These are phyloP conservation scores for Crioceris asparagi DNA, from an alignment of 2,888 invertebrate species.

Conservation along the genomic window DNA sequence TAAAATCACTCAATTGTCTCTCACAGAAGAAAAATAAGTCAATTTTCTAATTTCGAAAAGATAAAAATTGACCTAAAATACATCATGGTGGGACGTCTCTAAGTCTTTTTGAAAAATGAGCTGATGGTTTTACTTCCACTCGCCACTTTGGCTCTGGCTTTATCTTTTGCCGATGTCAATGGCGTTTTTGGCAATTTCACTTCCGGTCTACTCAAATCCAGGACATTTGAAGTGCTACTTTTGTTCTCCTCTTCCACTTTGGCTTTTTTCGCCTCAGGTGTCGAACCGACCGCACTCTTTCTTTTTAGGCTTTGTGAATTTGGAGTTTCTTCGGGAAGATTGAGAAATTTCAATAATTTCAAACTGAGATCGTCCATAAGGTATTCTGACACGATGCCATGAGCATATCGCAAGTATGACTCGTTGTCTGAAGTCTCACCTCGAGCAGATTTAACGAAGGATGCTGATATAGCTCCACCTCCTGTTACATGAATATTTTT, in stretches of 20 bases:
- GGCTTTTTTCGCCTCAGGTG: constrained; percentile 36
- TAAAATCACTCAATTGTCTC: too few species aligned
- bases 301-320: constrained; percentile 46
- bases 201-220: constrained; percentile 38
- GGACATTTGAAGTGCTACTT: constrained; percentile 29
- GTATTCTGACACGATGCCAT: constrained; percentile 71
- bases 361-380: constrained; percentile 56
- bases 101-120: constrained; percentile 63
- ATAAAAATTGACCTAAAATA: constrained; percentile 19
- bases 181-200: constrained; percentile 38
- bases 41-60: too few species aligned
- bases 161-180: constrained; percentile 56
- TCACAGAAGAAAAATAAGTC: too few species aligned
- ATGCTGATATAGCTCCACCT: constrained; percentile 63
- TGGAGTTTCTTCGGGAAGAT: constrained; percentile 48
- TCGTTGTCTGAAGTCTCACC: constrained; percentile 46
- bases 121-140: constrained; percentile 70
- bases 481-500: constrained; percentile 65
- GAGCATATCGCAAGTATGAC: constrained; percentile 59
- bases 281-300: constrained; percentile 29
- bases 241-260: constrained; percentile 31
- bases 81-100: constrained; percentile 11
- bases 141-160: constrained; percentile 66
- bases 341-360: constrained; percentile 52
- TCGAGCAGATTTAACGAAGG: constrained; percentile 51